A percentile compares a stretch with the other conserved stretches of the same genome.
phyloP scores from a whole-genome alignment of 2,888 invertebrate genomes.

The Myopa testacea region DNA sequence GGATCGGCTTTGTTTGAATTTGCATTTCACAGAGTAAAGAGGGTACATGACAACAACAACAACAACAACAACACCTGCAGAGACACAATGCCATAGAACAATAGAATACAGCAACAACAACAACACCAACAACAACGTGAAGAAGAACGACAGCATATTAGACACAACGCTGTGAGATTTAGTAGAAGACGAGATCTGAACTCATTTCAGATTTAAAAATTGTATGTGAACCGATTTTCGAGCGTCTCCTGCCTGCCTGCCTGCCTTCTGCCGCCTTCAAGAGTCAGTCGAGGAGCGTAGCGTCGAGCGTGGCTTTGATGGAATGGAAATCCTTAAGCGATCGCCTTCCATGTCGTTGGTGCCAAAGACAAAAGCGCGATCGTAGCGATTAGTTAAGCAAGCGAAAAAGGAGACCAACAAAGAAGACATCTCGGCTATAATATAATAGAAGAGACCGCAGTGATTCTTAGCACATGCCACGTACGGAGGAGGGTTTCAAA shows the following conservation, averaged over 20 bases:
- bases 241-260: not conserved
- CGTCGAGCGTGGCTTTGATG: conserved; percentile 16
- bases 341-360: not conserved
- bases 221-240: not conserved
- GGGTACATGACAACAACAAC: conserved; percentile 3
- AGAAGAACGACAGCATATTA: not conserved
- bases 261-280: conserved; percentile 3
- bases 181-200: not conserved
- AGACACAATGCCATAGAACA: not conserved
- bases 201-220: not conserved
- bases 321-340: not conserved
- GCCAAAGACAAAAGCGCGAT: conserved; percentile 11
- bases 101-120: conserved; percentile 45
- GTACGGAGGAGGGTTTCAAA: not conserved
- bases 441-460: not conserved
- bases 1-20: conserved; percentile 15
- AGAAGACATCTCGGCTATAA: too few species aligned
- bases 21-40: conserved; percentile 11
- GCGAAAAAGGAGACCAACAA: not conserved
- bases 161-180: not conserved
- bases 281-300: conserved; percentile 16
- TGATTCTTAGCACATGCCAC: conserved; percentile 32
- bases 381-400: not conserved
- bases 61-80: conserved; percentile 16
- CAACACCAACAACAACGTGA: conserved; percentile 44